Evolutionary conservation across 2,888 invertebrate species (phyloP).

Genomic region (Geophilus truncorum): DNA sequence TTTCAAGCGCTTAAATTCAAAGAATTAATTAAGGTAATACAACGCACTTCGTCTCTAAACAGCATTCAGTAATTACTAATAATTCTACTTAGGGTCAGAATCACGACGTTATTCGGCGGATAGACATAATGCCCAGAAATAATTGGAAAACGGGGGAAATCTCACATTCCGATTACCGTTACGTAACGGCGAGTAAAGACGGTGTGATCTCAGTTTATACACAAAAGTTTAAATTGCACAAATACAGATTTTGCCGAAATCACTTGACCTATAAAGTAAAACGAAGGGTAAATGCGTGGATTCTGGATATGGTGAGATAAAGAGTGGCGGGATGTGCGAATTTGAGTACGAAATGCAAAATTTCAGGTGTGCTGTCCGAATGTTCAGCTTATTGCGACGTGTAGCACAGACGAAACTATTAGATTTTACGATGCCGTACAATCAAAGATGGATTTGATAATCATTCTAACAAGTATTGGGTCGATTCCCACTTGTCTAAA

Average conservation of each 20-base stretch:
- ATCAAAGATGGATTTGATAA: neutral
- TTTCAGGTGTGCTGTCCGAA: conserved; percentile 19
- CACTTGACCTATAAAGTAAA: neutral
- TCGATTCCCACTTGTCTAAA: neutral
- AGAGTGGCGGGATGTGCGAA: too few species aligned
- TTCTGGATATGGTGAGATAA: conserved; percentile 29
- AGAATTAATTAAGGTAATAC: too few species aligned
- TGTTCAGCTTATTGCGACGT: neutral
- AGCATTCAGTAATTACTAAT: too few species aligned
- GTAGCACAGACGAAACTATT: neutral
- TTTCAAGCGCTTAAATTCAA: neutral
- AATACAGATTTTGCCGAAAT: neutral
- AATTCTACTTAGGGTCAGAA: neutral
- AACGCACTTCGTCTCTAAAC: too few species aligned
- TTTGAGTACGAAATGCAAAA: too few species aligned
- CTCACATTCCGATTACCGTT: neutral
- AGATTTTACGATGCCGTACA: neutral
- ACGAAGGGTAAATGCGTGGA: neutral
- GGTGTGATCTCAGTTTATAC: neutral
- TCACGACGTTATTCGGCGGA: neutral
- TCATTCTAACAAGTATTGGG: neutral
- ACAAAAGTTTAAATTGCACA: neutral
- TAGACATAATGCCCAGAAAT: neutral
- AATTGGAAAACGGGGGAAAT: neutral
- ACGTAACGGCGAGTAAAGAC: conserved; percentile 19